Evolutionary conservation across 53 echinoderm and acorn worm species (phyloP).

Genomic region (Antedon mediterranea): DNA sequence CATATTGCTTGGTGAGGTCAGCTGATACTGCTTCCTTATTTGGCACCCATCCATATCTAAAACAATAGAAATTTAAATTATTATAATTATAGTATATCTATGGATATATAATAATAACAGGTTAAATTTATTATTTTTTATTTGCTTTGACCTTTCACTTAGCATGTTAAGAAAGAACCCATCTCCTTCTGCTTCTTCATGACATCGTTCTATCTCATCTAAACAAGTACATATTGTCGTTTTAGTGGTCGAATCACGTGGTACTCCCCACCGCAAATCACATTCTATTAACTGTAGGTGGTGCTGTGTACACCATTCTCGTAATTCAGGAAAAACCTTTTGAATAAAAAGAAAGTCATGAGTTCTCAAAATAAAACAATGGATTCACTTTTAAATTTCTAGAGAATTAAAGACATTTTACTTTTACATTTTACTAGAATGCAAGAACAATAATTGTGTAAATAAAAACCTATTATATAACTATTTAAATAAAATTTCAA

Average conservation of each 20-base stretch:
- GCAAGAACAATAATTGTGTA: too few species aligned
- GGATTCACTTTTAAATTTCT: too few species aligned
- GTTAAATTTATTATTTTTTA: too few species aligned
- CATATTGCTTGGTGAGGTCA: constrained; percentile 49
- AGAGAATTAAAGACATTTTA: too few species aligned
- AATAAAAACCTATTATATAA: too few species aligned
- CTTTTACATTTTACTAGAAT: too few species aligned
- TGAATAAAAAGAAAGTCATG: too few species aligned
- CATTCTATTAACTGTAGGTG: constrained; percentile 77
- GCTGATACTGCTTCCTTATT: constrained; percentile 38
- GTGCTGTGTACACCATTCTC: constrained; percentile 60
- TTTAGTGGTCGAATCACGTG: constrained; percentile 70
- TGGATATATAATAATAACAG: too few species aligned
- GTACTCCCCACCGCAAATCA: constrained; percentile 94
- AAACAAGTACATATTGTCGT: constrained; percentile 74
- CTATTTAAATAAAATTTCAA: too few species aligned
- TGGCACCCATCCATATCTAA: constrained; percentile 90
- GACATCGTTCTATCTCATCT: constrained; percentile 84
- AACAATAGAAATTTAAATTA: neutral
- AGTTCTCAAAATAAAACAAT: too few species aligned
- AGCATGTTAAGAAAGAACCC: constrained; percentile 90
- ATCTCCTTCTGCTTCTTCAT: constrained; percentile 74
- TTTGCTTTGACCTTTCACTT: constrained; percentile 78
- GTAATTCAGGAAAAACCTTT: constrained; percentile 92
- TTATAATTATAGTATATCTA: too few species aligned